These are phyloP conservation scores for Heloderma charlesbogerti DNA, from an alignment of 2,113 vertebrate species.

Conservation along the genomic window DNA sequence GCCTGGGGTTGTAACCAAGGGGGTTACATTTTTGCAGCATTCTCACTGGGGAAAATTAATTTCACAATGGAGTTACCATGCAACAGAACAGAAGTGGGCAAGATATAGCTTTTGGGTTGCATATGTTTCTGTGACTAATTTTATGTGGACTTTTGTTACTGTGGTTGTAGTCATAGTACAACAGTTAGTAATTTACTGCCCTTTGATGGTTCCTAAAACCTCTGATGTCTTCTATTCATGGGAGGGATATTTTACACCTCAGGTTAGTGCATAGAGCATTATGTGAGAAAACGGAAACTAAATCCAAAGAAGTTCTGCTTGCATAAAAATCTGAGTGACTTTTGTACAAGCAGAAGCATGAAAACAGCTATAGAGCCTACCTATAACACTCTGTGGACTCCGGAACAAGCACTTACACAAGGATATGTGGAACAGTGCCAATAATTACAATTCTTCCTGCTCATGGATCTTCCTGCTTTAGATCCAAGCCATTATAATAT, in stretches of 20 bases:
- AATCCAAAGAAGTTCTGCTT: background rate
- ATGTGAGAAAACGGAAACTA: background rate
- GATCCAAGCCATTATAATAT: background rate
- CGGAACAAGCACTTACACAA: background rate
- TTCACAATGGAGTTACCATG: background rate
- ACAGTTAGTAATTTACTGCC: background rate
- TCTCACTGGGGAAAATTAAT: background rate
- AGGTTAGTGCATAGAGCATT: background rate
- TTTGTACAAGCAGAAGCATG: background rate
- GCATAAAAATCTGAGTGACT: background rate
- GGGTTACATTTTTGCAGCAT: background rate
- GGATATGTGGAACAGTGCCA: background rate
- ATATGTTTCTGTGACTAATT: background rate
- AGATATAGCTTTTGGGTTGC: background rate
- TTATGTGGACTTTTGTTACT: background rate
- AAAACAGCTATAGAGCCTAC: background rate
- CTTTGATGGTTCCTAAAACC: background rate
- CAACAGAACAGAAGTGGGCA: background rate
- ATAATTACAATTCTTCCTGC: background rate
- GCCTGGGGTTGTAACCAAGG: background rate
- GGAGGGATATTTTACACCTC: background rate
- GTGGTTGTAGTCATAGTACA: background rate
- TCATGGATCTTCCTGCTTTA: background rate
- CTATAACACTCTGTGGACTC: background rate
- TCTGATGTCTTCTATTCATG: background rate